Evolutionary conservation across 2,797 vertebrate species (phyloP), one percentile per base, ranked within the genome.

Genomic region (Oryzias dopingdopingensis): DNA sequence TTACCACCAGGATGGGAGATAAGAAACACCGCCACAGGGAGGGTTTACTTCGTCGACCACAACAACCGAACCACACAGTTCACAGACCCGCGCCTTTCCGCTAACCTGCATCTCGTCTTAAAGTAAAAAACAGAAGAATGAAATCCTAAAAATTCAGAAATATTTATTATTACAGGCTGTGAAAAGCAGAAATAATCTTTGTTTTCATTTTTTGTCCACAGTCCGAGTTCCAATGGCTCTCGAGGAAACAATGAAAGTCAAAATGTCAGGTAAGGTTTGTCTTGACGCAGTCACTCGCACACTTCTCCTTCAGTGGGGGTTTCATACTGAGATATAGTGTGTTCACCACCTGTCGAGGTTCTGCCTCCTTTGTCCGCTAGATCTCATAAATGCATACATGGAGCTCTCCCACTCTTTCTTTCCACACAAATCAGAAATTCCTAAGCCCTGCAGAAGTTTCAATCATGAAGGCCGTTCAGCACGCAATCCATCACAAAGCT

Each of bases 31-130:
- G 96, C 96, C 57, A 99, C 96, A 5, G 96, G 96, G 80, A 94
- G 96, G 59, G 96, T 99, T 81, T 99, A 99, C 87, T 99, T 99
- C 65, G 96, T 99, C 61, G 96, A 99, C 90, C 96, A 99, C 91
- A 99, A 99, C 92, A 99, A 98, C 92, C 92, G 96, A 59, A 98
- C 96, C 65, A 99, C 96, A 14, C 96, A 99, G 83, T 99, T 98
- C 88, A 99, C 96, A 14, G 96, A 99, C 83, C 96, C 96, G 0
- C 94, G 96, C 32, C 94, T 98, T 48, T 98, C 96, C 0, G 96
- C 96, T 64, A 99, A 99, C 90, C 92, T 99, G 84, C 96, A 99
- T 88, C 91, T 95, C 56, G 96, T 99, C 74, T 90, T 99, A 17
- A 99, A 98, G 96, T 99, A 82, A 95, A 95, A 90, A 14, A 15